phyloP scores from a whole-genome alignment of 2,888 invertebrate species.

The Lampropteryx suffumata region DNA sequence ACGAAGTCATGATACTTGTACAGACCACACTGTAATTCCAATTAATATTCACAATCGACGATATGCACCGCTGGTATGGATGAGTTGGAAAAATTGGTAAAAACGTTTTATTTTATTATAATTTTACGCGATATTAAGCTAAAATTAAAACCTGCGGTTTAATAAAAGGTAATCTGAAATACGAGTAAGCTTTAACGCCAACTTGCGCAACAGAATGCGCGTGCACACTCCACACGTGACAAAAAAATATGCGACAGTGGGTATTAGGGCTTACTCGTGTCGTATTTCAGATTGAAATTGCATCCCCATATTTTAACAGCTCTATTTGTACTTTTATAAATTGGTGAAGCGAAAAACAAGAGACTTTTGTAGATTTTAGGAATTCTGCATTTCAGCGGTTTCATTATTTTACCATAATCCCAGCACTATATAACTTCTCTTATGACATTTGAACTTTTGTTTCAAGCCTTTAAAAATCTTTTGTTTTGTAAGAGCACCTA shows the following conservation, averaged over 20 bases:
- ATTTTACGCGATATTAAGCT: neutral
- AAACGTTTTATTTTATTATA: slow-evolving; percentile 48
- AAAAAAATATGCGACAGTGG: too few relatives aligned
- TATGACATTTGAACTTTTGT: neutral
- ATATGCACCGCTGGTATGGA: slow-evolving; percentile 83
- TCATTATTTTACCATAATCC: slow-evolving; percentile 24
- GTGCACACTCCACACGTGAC: too few relatives aligned
- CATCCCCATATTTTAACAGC: too few relatives aligned
- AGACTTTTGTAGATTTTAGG: slow-evolving; percentile 47
- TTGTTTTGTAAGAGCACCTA: too few relatives aligned
- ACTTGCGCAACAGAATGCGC: too few relatives aligned
- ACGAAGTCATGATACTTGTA: slow-evolving; percentile 18
- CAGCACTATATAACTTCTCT: neutral
- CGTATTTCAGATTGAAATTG: too few relatives aligned
- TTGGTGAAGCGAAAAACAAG: slow-evolving; percentile 25
- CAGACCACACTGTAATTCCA: slow-evolving; percentile 54
- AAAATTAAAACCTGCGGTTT: too few relatives aligned
- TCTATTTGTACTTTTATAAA: too few relatives aligned
- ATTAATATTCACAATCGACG: slow-evolving; percentile 58
- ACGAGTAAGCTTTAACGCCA: too few relatives aligned
- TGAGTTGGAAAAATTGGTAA: slow-evolving; percentile 68
- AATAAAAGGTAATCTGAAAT: too few relatives aligned
- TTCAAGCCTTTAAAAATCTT: too few relatives aligned
- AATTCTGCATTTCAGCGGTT: slow-evolving; percentile 26
- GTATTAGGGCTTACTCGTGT: too few relatives aligned